Conservation (phyloP, 1,140 invertebrate genomes). For the Leptoteleia sp. region DNA sequence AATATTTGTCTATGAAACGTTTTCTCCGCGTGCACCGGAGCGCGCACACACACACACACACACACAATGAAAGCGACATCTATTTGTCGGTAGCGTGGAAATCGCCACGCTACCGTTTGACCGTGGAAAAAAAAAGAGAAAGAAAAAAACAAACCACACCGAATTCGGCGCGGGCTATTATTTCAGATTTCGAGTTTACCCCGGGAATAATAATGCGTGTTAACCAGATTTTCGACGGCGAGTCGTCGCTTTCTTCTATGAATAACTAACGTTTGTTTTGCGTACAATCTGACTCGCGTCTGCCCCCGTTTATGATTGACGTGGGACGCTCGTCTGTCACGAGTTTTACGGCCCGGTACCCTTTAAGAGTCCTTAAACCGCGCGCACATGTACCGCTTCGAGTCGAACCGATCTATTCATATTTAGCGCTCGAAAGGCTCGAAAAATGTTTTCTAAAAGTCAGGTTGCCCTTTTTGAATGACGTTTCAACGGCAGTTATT, state of each 20-base stretch:
- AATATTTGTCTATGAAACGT: too few species aligned
- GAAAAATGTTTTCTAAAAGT: slow-evolving; percentile 23
- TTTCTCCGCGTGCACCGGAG: too few species aligned
- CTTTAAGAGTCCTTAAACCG: slow-evolving; percentile 51
- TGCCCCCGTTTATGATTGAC: slow-evolving; percentile 67
- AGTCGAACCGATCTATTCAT: slow-evolving; percentile 50
- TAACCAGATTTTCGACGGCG: slow-evolving; percentile 51
- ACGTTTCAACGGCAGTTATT: background rate
- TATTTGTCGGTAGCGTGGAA: too few species aligned
- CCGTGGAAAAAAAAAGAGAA: too few species aligned
- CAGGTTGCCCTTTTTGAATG: background rate
- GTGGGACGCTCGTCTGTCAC: slow-evolving; percentile 64
- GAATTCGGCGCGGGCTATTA: too few species aligned
- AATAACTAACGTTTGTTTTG: slow-evolving; percentile 66
- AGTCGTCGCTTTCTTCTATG: slow-evolving; percentile 28
- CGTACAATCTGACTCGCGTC: slow-evolving; percentile 60
- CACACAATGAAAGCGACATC: too few species aligned
- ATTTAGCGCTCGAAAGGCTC: slow-evolving; percentile 24
- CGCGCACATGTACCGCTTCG: slow-evolving; percentile 63
- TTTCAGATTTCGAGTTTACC: slow-evolving; percentile 44
- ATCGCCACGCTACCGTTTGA: too few species aligned
- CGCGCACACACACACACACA: too few species aligned
- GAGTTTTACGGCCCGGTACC: slow-evolving; percentile 63
- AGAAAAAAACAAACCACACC: too few species aligned
- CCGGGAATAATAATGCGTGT: slow-evolving; percentile 61